Evolutionary conservation across 2,113 vertebrate species (phyloP), one percentile per base, ranked within the genome.

Genomic region (Octodon degus): DNA sequence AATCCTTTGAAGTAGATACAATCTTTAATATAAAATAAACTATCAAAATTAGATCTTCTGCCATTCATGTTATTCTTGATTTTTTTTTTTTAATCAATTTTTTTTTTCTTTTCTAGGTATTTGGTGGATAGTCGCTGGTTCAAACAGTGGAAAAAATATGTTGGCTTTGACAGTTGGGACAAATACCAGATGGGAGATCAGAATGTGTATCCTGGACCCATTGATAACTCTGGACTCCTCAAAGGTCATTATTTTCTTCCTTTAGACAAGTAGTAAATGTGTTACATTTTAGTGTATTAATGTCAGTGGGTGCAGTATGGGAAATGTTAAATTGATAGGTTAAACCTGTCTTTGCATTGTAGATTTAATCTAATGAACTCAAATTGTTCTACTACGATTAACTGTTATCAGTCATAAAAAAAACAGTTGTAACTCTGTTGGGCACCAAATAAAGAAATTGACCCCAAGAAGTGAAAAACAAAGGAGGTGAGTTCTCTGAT

Each of bases 101-200:
- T 98, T 97, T 25, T 85, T 87, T 95, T 96, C 9, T 95, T 88
- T 98, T 98, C 43, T 98, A 99, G 99, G 99, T 99, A 99, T 97
- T 98, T 99, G 83, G 99, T 99, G 92, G 99, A 99, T 98, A 99
- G 99, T 98, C 99, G 98, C 97, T 99, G 99, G 99, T 99, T 99
- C 98, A 99, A 99, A 98, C 99, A 99, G 98, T 99, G 99, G 99
- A 99, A 99, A 98, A 99, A 99, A 98, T 99, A 99, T 99, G 99
- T 99, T 98, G 99, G 99, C 81, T 99, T 99, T 99, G 99, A 99
- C 98, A 99, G 99, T 97, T 99, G 99, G 99, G 99, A 99, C 98
- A 99, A 99, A 98, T 99, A 99, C 97, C 99, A 99, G 98, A 99
- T 99, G 99, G 99, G 99, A 93, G 99, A 99, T 98, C 99, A 99